Conservation (phyloP, 2,797 vertebrate genomes). For the Octomys mimax region DNA sequence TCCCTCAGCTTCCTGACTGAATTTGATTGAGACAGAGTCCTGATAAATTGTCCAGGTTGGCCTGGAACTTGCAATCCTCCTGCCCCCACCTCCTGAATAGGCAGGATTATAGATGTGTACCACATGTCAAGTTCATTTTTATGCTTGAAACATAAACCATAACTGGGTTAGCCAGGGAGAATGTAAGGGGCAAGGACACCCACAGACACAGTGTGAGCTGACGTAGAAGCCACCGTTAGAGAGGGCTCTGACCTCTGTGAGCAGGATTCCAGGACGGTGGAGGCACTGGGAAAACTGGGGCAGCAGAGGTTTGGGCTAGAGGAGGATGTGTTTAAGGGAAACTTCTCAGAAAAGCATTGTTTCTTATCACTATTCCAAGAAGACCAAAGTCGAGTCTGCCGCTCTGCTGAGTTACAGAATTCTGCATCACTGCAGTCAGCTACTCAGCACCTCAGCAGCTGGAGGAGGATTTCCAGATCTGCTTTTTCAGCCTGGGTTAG, state of each 20-base stretch:
- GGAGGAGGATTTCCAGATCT: background rate
- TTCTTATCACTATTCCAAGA: constrained; percentile 54
- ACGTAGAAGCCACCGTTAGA: background rate
- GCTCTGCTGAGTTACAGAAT: constrained; percentile 65
- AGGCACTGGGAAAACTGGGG: background rate
- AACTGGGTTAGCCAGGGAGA: background rate
- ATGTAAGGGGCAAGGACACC: background rate
- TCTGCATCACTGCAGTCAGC: background rate
- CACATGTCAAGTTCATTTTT: background rate
- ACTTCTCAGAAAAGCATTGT: constrained; percentile 32
- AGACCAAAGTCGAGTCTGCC: background rate
- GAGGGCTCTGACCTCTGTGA: background rate
- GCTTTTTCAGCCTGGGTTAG: constrained; percentile 8
- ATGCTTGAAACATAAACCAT: background rate
- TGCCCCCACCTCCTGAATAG: background rate
- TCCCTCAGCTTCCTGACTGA: background rate
- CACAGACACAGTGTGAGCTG: background rate
- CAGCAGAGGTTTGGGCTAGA: background rate
- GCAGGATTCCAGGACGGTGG: background rate
- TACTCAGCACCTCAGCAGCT: constrained; percentile 58
- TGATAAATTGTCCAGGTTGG: background rate
- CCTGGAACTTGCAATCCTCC: background rate
- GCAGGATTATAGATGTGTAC: background rate
- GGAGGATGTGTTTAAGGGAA: constrained; percentile 42
- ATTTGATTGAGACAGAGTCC: background rate